These are phyloP conservation scores for Bos javanicus DNA, from an alignment of 2,113 vertebrate genomes.

Conservation along the genomic window DNA sequence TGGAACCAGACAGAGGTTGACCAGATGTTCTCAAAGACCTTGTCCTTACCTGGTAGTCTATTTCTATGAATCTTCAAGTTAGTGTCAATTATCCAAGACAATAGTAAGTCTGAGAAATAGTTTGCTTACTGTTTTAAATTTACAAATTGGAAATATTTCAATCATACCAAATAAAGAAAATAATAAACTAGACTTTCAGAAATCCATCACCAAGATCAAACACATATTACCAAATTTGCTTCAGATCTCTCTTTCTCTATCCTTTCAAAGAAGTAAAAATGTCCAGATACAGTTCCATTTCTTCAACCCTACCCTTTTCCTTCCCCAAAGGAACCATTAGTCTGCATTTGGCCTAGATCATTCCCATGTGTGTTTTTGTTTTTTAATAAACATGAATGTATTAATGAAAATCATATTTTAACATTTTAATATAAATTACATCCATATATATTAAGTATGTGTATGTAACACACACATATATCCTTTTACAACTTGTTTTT, in stretches of 20 bases:
- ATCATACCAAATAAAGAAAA: neutral
- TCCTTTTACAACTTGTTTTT: slow-evolving; percentile 36
- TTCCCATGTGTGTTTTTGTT: neutral
- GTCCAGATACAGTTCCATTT: neutral
- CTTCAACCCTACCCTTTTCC: neutral
- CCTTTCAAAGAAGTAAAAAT: slow-evolving; percentile 38
- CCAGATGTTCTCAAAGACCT: neutral
- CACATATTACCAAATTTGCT: neutral
- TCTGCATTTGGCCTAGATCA: neutral
- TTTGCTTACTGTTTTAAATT: neutral
- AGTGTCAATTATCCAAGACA: neutral
- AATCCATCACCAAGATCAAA: slow-evolving; percentile 8
- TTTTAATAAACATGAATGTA: neutral
- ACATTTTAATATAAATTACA: neutral
- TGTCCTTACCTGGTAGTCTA: neutral
- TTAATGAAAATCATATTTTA: slow-evolving; percentile 10
- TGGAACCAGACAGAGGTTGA: neutral
- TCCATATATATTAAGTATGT: neutral
- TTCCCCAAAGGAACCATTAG: neutral
- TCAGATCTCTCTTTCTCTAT: neutral
- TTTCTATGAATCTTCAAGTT: neutral
- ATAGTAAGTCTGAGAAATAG: neutral
- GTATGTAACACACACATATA: neutral
- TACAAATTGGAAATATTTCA: slow-evolving; percentile 9
- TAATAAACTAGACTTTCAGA: neutral